A percentile compares a stretch with the other conserved stretches of the same genome.
These are phyloP conservation scores for Laticauda colubrina DNA, from an alignment of 2,113 vertebrate species.

Conservation along the genomic window DNA sequence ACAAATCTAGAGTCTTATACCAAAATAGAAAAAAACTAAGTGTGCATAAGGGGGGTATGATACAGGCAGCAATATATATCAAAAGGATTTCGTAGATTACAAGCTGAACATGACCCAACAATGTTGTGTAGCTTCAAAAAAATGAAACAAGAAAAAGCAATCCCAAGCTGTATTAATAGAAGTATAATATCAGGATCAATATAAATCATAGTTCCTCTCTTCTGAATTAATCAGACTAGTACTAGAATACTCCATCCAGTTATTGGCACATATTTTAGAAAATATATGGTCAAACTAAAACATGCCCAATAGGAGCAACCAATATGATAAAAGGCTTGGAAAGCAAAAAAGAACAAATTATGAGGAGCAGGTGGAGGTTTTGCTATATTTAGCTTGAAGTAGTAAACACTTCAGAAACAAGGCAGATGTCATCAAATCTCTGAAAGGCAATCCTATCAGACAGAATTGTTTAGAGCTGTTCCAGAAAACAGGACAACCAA, in stretches of 20 bases:
- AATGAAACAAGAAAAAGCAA: not conserved
- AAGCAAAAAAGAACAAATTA: not conserved
- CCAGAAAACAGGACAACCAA: not conserved
- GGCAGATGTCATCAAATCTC: not conserved
- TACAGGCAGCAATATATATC: not conserved
- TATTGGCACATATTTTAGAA: not conserved
- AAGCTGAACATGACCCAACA: not conserved
- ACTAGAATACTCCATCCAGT: not conserved
- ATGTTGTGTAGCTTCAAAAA: not conserved
- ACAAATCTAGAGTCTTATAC: not conserved
- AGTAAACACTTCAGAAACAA: not conserved
- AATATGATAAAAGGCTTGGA: not conserved
- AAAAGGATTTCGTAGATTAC: not conserved
- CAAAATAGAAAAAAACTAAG: not conserved
- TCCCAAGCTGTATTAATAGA: not conserved
- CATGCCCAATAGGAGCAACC: not conserved
- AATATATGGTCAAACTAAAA: not conserved
- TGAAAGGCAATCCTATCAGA: not conserved
- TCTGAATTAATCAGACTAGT: not conserved
- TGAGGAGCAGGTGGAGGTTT: not conserved
- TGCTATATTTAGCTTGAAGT: not conserved
- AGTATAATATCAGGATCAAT: not conserved
- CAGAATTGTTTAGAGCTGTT: not conserved
- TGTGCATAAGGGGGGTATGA: not conserved
- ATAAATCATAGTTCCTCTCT: not conserved